These are phyloP conservation scores for Ernsta delagoae DNA, from an alignment of 2,888 invertebrate genomes.

Conservation along the genomic window DNA sequence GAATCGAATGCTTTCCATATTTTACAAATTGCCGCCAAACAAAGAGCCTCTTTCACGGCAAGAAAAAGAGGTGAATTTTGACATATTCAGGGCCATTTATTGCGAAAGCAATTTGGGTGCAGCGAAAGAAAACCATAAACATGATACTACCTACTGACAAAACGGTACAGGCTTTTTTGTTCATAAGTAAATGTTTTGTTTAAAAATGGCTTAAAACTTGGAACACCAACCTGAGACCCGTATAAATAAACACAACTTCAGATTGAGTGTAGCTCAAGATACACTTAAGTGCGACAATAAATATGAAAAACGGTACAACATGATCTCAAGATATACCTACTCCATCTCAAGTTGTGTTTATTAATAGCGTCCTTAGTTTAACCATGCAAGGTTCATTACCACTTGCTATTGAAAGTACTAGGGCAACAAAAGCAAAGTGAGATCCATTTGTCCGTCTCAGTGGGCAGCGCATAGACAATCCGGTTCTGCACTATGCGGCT, in stretches of 20 bases:
- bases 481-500: conserved; percentile 66
- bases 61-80: conserved; percentile 59
- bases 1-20: conserved; percentile 51
- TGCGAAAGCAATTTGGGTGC: conserved; percentile 60
- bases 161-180: conserved; percentile 51
- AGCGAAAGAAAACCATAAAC: conserved; percentile 49
- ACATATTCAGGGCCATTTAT: conserved; percentile 65
- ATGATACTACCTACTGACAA: conserved; percentile 58
- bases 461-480: conserved; percentile 66
- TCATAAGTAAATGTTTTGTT: conserved; percentile 47
- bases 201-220: no score
- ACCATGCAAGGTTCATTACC: neutral
- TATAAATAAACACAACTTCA: no score
- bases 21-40: conserved; percentile 60
- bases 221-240: no score
- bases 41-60: conserved; percentile 56
- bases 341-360: no score
- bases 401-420: conserved; percentile 41
- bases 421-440: conserved; percentile 59
- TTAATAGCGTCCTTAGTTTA: conserved; percentile 41
- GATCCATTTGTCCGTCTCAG: conserved; percentile 49
- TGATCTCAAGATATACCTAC: no score
- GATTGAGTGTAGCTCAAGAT: no score
- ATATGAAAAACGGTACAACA: no score
- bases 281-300: no score